phyloP scores from a whole-genome alignment of 2,888 invertebrate species.

The Leptarthrus brevirostris region DNA sequence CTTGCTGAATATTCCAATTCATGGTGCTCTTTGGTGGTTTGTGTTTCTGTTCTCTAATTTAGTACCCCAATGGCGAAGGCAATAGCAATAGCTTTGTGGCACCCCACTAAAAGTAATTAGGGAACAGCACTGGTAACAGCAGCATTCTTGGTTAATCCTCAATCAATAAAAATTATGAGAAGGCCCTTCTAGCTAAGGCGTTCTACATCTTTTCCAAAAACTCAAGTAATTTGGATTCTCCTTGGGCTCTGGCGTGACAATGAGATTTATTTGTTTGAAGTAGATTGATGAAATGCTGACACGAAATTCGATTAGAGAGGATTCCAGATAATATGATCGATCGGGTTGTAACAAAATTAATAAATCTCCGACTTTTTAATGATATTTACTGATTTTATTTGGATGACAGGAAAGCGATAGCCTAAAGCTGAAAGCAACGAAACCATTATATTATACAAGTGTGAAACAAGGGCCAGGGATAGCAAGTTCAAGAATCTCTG shows the following conservation, averaged over 20 bases:
- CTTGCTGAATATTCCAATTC: conserved; percentile 24
- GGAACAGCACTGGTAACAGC: conserved; percentile 3
- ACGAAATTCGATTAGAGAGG: conserved; percentile 23
- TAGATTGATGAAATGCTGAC: conserved; percentile 35
- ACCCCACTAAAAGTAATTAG: conserved; percentile 39
- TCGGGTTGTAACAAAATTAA: background rate
- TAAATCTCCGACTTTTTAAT: too few relatives aligned
- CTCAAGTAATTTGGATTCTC: background rate
- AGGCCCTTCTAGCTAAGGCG: conserved; percentile 25
- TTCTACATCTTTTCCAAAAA: background rate
- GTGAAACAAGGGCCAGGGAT: too few relatives aligned
- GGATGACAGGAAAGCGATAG: too few relatives aligned
- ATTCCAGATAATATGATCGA: conserved; percentile 37
- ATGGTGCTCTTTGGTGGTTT: conserved; percentile 12
- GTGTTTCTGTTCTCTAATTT: conserved; percentile 37
- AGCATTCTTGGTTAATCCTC: conserved; percentile 37
- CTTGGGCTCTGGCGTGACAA: conserved; percentile 9
- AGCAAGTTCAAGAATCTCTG: too few relatives aligned
- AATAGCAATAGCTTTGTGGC: conserved; percentile 25
- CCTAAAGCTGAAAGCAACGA: too few relatives aligned
- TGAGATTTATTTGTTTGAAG: conserved; percentile 43
- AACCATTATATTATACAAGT: too few relatives aligned
- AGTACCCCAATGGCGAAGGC: conserved; percentile 9
- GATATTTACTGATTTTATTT: too few relatives aligned
- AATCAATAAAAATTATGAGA: conserved; percentile 44